These are phyloP conservation scores for Cryptus viduatorius DNA, from an alignment of 2,888 invertebrate species.

Conservation along the genomic window DNA sequence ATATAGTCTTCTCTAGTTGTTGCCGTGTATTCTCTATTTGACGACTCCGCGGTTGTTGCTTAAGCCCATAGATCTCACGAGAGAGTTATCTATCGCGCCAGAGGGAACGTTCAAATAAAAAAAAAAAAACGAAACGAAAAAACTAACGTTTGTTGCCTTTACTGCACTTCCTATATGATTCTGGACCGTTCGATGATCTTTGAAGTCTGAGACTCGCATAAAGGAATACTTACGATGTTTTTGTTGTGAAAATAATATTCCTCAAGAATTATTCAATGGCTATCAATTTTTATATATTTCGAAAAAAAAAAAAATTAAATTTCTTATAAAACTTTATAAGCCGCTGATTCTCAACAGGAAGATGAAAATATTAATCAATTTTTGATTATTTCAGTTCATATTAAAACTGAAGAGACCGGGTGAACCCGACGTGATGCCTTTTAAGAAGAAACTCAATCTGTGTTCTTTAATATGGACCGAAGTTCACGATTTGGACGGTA, in stretches of 20 bases:
- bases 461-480: conserved; percentile 26
- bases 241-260: no score
- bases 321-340: not conserved
- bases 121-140: conserved; percentile 31
- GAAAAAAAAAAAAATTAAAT: not conserved
- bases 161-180: conserved; percentile 59
- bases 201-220: conserved; percentile 22
- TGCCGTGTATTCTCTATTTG: conserved; percentile 49
- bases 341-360: not conserved
- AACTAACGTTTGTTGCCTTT: conserved; percentile 40
- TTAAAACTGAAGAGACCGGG: not conserved
- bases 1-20: conserved; percentile 47
- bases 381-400: conserved; percentile 16
- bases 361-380: not conserved
- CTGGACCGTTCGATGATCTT: conserved; percentile 31
- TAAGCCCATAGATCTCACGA: conserved; percentile 61
- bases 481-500: conserved; percentile 3
- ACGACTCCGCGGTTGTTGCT: conserved; percentile 61
- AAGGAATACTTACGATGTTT: conserved; percentile 2
- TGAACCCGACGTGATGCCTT: not conserved
- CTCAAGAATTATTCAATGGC: not conserved
- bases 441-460: not conserved
- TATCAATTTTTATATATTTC: not conserved
- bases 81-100: conserved; percentile 54
- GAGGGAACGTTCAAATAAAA: conserved; percentile 46